A percentile compares a stretch with the other conserved stretches of the same genome.
Evolutionary conservation across 2,113 vertebrate genomes (phyloP).

Genomic region (Damaliscus lunatus): DNA sequence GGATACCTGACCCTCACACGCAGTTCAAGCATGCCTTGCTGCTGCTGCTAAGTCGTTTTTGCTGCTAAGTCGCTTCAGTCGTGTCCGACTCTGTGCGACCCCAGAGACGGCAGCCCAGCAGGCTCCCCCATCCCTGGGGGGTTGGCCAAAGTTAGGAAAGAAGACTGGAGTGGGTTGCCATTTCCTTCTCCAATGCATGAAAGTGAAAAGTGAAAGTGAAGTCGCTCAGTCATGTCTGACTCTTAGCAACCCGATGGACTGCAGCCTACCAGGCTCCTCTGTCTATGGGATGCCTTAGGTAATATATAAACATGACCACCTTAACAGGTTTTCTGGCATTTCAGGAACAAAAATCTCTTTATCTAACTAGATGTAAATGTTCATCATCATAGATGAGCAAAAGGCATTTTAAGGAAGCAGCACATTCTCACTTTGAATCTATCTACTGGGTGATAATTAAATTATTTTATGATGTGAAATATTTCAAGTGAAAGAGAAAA

Average conservation of each 20-base stretch:
- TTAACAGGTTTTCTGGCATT: not conserved
- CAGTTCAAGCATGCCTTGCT: not conserved
- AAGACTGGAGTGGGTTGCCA: too few species aligned
- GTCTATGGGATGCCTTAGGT: not conserved
- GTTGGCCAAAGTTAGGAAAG: too few species aligned
- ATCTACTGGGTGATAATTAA: not conserved
- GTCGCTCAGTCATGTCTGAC: too few species aligned
- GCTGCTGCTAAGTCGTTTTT: too few species aligned
- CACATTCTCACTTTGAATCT: constrained; percentile 11
- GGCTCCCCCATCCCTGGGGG: too few species aligned
- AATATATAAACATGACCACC: not conserved
- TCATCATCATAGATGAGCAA: not conserved
- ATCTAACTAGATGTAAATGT: not conserved
- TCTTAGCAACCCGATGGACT: too few species aligned
- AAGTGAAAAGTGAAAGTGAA: too few species aligned
- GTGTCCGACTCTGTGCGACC: too few species aligned
- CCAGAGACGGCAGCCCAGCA: too few species aligned
- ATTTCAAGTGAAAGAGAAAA: constrained; percentile 31
- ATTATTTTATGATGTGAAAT: constrained; percentile 24
- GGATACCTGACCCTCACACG: not conserved
- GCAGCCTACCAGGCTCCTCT: too few species aligned
- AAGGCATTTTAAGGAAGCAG: not conserved
- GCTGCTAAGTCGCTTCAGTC: too few species aligned
- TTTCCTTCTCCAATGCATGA: too few species aligned
- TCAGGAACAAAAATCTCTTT: constrained; percentile 19